A percentile compares a stretch with the other conserved stretches of the same genome.
Conservation (phyloP, 2,797 vertebrate species). For the Nothura maculosa region DNA sequence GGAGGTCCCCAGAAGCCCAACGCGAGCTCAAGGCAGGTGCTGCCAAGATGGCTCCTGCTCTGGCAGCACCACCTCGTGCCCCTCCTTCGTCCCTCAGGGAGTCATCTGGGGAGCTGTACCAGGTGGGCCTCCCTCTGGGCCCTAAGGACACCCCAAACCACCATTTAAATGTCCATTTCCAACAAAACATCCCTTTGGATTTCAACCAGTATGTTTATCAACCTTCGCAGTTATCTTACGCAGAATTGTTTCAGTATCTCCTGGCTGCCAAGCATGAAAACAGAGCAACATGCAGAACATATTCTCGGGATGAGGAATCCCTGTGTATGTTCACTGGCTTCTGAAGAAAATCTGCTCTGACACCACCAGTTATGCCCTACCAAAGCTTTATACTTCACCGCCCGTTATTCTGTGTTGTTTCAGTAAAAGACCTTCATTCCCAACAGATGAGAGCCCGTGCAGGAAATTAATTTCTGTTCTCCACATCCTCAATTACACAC, state of each 20-base stretch:
- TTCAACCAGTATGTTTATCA: neutral
- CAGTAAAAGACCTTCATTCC: neutral
- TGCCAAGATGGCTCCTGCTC: neutral
- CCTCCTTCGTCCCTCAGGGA: neutral
- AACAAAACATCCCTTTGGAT: neutral
- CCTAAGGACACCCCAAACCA: neutral
- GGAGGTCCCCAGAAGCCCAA: neutral
- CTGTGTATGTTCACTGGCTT: neutral
- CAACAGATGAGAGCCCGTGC: slow-evolving; percentile 16
- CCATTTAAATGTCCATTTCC: neutral
- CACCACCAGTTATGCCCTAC: neutral
- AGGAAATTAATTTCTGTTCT: slow-evolving; percentile 52
- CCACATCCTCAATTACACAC: neutral
- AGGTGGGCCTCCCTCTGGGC: neutral
- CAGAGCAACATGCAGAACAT: neutral
- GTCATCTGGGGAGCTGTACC: neutral
- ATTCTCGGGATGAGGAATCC: neutral
- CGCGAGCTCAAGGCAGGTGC: neutral
- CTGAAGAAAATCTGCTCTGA: slow-evolving; percentile 21
- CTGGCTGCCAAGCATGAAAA: neutral
- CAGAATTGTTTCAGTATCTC: neutral
- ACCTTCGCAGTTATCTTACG: neutral
- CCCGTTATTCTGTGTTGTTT: neutral
- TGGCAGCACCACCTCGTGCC: neutral
- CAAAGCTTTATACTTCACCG: neutral